phyloP scores from a whole-genome alignment of 2,113 vertebrate species.

The Sinocyclocheilus rhinocerous region DNA sequence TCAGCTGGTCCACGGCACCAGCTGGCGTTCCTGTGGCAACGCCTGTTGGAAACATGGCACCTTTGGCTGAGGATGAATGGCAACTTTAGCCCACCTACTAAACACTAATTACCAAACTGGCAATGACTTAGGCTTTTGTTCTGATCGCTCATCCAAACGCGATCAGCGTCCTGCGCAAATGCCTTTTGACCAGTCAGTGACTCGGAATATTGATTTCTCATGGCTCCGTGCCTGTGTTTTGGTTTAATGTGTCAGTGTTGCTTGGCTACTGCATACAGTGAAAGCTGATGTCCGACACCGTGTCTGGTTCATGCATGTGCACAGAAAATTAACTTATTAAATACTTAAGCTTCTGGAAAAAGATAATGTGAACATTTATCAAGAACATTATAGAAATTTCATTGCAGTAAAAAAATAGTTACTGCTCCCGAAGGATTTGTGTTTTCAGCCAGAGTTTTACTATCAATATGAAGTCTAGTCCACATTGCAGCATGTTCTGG shows the following conservation, averaged over 20 bases:
- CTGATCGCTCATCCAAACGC: conserved; percentile 10
- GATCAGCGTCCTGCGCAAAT: conserved; percentile 38
- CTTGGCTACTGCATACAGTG: neutral
- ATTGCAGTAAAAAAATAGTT: too few relatives aligned
- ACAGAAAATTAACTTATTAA: neutral
- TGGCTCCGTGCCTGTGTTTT: conserved; percentile 47
- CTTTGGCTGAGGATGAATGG: conserved; percentile 66
- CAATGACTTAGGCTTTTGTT: conserved; percentile 45
- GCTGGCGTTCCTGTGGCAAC: conserved; percentile 65
- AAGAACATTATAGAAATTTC: too few relatives aligned
- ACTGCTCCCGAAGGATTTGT: too few relatives aligned
- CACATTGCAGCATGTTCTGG: too few relatives aligned
- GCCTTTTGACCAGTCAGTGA: conserved; percentile 52
- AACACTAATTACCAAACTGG: conserved; percentile 59
- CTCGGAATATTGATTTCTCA: conserved; percentile 44
- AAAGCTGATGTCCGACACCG: neutral
- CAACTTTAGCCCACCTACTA: conserved; percentile 57
- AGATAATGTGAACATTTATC: neutral
- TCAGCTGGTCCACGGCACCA: conserved; percentile 68
- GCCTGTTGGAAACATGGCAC: conserved; percentile 62
- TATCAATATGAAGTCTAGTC: too few relatives aligned
- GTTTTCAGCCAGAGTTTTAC: too few relatives aligned
- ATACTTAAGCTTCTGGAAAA: neutral
- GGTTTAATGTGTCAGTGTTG: conserved; percentile 25
- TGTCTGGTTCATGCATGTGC: neutral